Evolutionary conservation across 2,888 invertebrate genomes (phyloP), one percentile per base, ranked within the genome.

Genomic region (Ramazzottius varieornatus): DNA sequence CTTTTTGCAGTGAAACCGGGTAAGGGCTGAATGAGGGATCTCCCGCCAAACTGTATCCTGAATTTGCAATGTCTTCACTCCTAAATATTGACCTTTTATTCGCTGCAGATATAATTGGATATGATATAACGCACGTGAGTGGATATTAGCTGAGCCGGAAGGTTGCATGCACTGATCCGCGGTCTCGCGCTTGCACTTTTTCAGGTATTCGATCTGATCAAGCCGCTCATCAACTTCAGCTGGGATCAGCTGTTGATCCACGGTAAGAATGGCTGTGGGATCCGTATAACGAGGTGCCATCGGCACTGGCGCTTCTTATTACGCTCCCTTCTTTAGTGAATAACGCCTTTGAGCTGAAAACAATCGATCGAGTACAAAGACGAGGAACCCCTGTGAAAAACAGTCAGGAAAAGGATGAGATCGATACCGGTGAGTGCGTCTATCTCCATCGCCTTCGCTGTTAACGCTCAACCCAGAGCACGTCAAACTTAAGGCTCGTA

Each of bases 241-340:
- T 54, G 54, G 54, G 54, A 54, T 54, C 54, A 54, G 54, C 29
- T 54, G n/a, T 16, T 54, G 4, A 54, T 54, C 24, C 54, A 54
- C 54, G 54, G 54, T 54, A 54, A 8, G 20, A 54, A 4, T 16
- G 24, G 4, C 16, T 4, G 29, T n/a, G 29, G 54, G 8, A 8
- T 13, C 8, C 40, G 13, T 20, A 8, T 8, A 40, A 40, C 8
- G 40, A 8, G 8, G 40, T 20, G 20, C 20, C 20, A 13, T 20
- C 8, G 13, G 40, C 8, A 20, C 40, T 20, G 20, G 40, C 20
- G 40, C 8, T 40, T 40, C 8, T 13, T 40, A 40, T 40, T 40
- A 40, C 40, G 8, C 20, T 40, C 8, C 20, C 20, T 40, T 40
- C 20, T 24, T 4, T 24, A 54, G 54, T 54, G 29, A 54, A 54